Evolutionary conservation across 2,888 invertebrate genomes (phyloP), one percentile per base, ranked within the genome.

Genomic region (Volucella inanis): DNA sequence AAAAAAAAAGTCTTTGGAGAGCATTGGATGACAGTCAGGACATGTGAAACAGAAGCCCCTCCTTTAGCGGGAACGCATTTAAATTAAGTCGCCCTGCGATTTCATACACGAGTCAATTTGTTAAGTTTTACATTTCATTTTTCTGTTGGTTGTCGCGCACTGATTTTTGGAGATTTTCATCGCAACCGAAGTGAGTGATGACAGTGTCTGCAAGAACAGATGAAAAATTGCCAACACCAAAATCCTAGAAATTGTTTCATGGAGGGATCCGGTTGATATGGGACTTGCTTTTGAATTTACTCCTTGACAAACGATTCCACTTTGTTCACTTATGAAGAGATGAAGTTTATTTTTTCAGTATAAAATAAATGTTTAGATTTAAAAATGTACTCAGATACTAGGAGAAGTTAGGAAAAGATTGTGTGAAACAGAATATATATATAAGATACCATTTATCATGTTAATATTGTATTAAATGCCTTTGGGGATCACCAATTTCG

Each of bases 41-140:
- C 18, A 62, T 47, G 47, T 61, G 67, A 77, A 61, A 67, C 49
- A 43, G 14, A 68, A 62, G 22, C 43, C 43, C 57, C 15, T 22
- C 15, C 43, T 49, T 54, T 43, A 11, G 18, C 12, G 9, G 45
- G 65, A 31, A 52, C 57, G 74, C 78, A 74, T 78, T 83, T 70
- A 64, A 78, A 78, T 83, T 74, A 78, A 78, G 83, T 68, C 68
- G 31, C 6, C 4, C 31, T 14, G 74, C 78, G 83, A 83, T 78
- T 74, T 74, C 61, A 54, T 52, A 18, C 22, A 55, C 38, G 72
- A 52, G 52, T 45, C 54, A 83, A 70, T 78, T 78, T 78, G 62
- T 72, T 45, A 68, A 57, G 82, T 74, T 68, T 80, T 43, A 14
- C 22, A 18, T 72, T 59, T 47, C 55, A 43, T 22, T 52, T 47